A percentile compares a stretch with the other conserved stretches of the same genome.
Conservation (phyloP, 1,140 invertebrate genomes). For the Caenorhabditis tropicalis region DNA sequence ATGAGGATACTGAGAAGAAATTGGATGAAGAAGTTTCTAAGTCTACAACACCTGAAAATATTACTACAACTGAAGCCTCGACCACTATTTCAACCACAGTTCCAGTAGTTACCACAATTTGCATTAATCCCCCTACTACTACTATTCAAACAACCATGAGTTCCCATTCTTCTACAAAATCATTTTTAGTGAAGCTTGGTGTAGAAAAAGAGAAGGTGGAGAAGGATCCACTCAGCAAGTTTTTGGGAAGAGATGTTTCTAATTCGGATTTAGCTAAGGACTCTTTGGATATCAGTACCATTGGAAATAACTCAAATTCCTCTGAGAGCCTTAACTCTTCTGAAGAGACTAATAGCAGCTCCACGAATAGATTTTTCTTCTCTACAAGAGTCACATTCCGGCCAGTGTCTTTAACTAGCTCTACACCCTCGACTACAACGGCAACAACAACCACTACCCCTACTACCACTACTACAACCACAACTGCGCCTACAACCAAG, state of each 20-base stretch:
- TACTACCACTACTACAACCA: not conserved
- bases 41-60: not conserved
- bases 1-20: no score
- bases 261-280: not conserved
- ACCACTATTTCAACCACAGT: not conserved
- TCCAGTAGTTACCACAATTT: not conserved
- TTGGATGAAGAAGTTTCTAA: no score
- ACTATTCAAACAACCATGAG: no score
- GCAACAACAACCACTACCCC: not conserved
- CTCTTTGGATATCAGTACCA: not conserved
- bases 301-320: not conserved
- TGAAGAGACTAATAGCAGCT: not conserved
- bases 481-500: not conserved
- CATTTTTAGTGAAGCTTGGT: constrained; percentile 3
- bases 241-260: constrained; percentile 7
- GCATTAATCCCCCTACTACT: not conserved
- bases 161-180: not conserved
- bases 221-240: not conserved
- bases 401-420: not conserved
- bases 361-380: not conserved
- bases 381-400: not conserved
- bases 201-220: not conserved
- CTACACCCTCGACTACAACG: not conserved
- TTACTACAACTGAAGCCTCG: not conserved
- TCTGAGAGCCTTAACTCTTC: no score